These are phyloP conservation scores for Diorhabda sublineata DNA, from an alignment of 1,140 invertebrate species.

Conservation along the genomic window DNA sequence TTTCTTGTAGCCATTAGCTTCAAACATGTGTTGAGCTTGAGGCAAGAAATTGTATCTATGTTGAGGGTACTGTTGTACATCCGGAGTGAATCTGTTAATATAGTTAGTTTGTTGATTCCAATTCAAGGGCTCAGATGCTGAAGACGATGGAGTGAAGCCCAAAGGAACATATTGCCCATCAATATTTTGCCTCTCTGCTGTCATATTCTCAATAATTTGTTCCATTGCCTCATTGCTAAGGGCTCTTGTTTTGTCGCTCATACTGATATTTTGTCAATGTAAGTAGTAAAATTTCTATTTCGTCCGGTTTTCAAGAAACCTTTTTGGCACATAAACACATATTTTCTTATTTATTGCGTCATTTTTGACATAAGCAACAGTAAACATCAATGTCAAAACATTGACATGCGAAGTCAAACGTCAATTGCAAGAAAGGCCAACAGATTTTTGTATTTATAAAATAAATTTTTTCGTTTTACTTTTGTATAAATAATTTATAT, in stretches of 20 bases:
- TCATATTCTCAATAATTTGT: conserved; percentile 61
- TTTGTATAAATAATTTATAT: background rate
- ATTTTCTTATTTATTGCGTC: conserved; percentile 4
- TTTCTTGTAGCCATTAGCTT: conserved; percentile 25
- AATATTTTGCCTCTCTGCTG: conserved; percentile 55
- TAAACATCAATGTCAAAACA: background rate
- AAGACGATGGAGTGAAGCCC: conserved; percentile 49
- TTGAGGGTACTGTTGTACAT: conserved; percentile 32
- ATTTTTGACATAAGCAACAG: background rate
- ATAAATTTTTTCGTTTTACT: background rate
- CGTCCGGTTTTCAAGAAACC: conserved; percentile 21
- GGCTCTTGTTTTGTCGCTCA: conserved; percentile 40
- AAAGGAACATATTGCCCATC: conserved; percentile 58
- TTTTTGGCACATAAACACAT: conserved; percentile 36
- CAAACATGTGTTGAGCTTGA: conserved; percentile 29
- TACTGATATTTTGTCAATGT: conserved; percentile 23
- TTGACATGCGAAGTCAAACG: no score
- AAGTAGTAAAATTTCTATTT: conserved; percentile 13
- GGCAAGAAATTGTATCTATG: conserved; percentile 32
- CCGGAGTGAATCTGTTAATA: conserved; percentile 36
- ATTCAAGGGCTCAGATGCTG: conserved; percentile 35
- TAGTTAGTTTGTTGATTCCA: conserved; percentile 40
- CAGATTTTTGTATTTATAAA: no score
- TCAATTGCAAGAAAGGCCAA: no score
- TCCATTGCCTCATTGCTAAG: conserved; percentile 50